Percentiles rank a stretch among this genome's conserved stretches.
phyloP scores from a whole-genome alignment of 2,797 vertebrate species.

The Vultur gryphus region DNA sequence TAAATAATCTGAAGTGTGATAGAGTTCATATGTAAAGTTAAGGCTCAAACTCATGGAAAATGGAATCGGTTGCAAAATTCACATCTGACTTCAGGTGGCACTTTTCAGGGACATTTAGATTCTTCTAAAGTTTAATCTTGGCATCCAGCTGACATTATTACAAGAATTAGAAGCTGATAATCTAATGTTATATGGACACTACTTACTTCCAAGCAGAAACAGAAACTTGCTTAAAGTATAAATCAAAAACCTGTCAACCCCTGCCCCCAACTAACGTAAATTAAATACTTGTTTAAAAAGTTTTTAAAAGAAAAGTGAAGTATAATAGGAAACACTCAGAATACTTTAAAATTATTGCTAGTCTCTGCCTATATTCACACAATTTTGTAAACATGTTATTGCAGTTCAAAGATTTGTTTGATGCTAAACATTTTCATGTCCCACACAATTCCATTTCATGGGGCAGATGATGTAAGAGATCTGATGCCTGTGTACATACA shows the following conservation, averaged over 20 bases:
- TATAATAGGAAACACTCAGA: neutral
- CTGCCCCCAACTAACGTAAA: rapidly evolving
- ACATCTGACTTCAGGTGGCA: neutral
- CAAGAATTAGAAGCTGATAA: neutral
- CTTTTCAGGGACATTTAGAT: neutral
- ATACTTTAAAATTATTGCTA: neutral
- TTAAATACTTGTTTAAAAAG: rapidly evolving
- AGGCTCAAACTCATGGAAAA: neutral
- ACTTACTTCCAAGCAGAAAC: neutral
- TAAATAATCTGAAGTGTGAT: neutral
- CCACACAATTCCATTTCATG: neutral
- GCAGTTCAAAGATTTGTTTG: neutral
- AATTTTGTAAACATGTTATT: neutral
- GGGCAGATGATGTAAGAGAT: neutral
- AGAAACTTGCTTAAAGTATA: neutral
- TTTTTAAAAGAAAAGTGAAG: neutral
- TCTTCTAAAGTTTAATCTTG: neutral
- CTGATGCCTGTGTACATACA: neutral
- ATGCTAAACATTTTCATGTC: neutral
- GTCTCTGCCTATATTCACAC: neutral
- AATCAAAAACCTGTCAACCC: neutral
- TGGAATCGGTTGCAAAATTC: neutral
- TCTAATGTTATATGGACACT: neutral
- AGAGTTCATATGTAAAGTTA: neutral
- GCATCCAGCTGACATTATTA: neutral